These are phyloP conservation scores for Buphagus erythrorhynchus DNA, from an alignment of 2,797 vertebrate species.

Conservation along the genomic window DNA sequence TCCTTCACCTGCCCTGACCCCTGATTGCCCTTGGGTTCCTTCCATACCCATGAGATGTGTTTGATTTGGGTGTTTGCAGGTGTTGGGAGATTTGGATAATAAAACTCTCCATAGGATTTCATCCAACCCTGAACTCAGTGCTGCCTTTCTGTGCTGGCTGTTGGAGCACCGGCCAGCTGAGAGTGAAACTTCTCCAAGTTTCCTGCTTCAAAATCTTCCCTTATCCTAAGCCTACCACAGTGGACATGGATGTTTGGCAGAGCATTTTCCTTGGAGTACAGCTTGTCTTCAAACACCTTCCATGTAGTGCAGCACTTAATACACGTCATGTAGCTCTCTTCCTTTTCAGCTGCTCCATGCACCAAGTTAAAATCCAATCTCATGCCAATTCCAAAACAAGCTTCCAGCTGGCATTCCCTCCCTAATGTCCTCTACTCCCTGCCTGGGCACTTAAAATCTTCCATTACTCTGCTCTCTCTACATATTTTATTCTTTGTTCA, in stretches of 20 bases:
- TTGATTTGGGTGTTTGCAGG: neutral
- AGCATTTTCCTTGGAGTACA: neutral
- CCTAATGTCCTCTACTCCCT: neutral
- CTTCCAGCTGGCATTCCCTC: neutral
- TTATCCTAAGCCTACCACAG: neutral
- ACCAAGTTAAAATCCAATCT: conserved; percentile 5
- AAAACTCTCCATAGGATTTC: neutral
- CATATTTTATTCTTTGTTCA: conserved; percentile 26
- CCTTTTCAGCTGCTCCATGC: neutral
- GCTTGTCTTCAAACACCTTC: neutral
- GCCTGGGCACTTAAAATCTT: conserved; percentile 7
- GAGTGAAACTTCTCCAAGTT: neutral
- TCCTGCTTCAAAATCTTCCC: neutral
- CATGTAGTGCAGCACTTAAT: neutral
- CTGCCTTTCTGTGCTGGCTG: neutral
- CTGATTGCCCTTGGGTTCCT: neutral
- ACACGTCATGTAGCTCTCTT: neutral
- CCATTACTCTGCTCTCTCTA: conserved; percentile 31
- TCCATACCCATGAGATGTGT: neutral
- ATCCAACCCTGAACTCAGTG: neutral
- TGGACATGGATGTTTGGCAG: neutral
- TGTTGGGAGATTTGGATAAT: neutral
- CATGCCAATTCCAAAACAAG: conserved; percentile 36
- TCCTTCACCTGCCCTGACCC: neutral
- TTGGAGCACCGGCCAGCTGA: neutral